Percentiles rank a stretch among this genome's conserved stretches.
These are phyloP conservation scores for Agrypnus murinus DNA, from an alignment of 2,888 invertebrate species.

Conservation along the genomic window DNA sequence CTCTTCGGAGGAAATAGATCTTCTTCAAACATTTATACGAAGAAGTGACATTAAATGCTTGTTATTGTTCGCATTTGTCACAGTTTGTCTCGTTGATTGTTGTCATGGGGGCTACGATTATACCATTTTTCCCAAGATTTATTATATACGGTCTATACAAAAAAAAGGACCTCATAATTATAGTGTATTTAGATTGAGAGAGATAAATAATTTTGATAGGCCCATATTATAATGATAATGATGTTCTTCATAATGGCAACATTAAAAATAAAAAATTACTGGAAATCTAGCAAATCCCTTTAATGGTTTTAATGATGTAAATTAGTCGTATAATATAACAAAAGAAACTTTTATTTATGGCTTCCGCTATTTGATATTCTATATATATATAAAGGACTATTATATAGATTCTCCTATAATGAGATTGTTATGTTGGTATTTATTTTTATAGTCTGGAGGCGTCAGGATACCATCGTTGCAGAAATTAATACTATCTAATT, in stretches of 20 bases:
- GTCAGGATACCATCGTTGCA: constrained; percentile 2
- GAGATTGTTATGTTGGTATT: not conserved
- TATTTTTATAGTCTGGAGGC: not conserved
- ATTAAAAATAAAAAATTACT: not conserved
- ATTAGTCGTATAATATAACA: constrained; percentile 16
- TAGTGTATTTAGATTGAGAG: too few species aligned
- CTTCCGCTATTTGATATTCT: constrained; percentile 26
- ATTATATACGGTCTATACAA: not conserved
- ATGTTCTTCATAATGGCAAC: too few species aligned
- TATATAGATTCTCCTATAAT: not conserved
- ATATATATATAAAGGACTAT: not conserved
- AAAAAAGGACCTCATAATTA: too few species aligned
- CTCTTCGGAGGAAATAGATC: constrained; percentile 41
- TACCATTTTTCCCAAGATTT: constrained; percentile 15
- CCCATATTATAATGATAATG: too few species aligned
- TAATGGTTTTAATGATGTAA: constrained; percentile 7
- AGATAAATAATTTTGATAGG: too few species aligned
- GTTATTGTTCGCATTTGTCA: constrained; percentile 38
- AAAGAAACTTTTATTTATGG: constrained; percentile 18
- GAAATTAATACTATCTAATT: constrained; percentile 2
- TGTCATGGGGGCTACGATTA: constrained; percentile 28
- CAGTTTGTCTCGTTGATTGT: constrained; percentile 30
- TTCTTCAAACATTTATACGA: constrained; percentile 8
- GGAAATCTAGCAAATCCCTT: constrained; percentile 9
- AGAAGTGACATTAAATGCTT: constrained; percentile 31